Conservation (phyloP, 2,113 vertebrate genomes). For the Cyanoramphus novaezelandiae region DNA sequence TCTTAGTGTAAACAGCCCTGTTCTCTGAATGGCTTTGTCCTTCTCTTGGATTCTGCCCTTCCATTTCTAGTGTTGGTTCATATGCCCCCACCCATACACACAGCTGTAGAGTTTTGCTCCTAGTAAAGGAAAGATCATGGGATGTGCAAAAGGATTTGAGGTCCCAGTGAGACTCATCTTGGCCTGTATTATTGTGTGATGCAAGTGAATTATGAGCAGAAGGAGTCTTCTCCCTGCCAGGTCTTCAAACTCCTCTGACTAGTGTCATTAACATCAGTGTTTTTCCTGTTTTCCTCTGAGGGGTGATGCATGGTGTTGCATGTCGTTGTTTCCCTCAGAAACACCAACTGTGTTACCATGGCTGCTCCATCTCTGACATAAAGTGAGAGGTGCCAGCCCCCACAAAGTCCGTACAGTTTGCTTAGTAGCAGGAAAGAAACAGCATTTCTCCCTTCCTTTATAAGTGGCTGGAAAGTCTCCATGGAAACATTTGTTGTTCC, state of each 20-base stretch:
- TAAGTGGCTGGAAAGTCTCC: not conserved
- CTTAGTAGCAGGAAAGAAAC: not conserved
- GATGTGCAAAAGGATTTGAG: not conserved
- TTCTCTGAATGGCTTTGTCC: not conserved
- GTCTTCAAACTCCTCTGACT: not conserved
- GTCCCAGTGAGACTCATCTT: not conserved
- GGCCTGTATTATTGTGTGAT: not conserved
- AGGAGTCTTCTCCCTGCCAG: not conserved
- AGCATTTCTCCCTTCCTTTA: not conserved
- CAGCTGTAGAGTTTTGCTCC: not conserved
- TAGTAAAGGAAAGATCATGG: not conserved
- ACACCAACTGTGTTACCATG: not conserved
- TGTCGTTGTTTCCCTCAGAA: not conserved
- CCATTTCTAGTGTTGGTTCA: not conserved
- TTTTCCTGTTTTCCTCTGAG: not conserved
- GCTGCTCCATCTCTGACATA: not conserved
- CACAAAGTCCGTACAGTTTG: not conserved
- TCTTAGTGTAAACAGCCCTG: not conserved
- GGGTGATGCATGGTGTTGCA: not conserved
- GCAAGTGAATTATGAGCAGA: not conserved
- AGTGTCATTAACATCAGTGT: not conserved
- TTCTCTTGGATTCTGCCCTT: not conserved
- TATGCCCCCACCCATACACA: not conserved
- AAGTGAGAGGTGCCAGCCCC: not conserved
- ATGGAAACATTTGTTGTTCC: slow-evolving; percentile 32